Conservation (phyloP, 2,888 invertebrate genomes). For the Zele albiditarsus region DNA sequence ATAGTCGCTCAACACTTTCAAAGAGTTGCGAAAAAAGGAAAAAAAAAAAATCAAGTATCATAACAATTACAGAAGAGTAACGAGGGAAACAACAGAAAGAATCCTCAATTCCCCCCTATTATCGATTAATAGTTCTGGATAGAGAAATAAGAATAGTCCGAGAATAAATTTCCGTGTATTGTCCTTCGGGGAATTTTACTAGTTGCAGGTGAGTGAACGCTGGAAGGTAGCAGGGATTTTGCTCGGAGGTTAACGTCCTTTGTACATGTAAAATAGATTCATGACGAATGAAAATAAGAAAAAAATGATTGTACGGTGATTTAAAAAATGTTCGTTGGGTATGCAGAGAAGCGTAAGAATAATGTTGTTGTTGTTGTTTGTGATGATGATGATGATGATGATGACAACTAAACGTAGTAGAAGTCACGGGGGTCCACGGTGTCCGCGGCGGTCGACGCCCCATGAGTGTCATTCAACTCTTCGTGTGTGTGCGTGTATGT, state of each 20-base stretch:
- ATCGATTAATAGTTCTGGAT: background rate
- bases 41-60: background rate
- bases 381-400: slow-evolving; percentile 6
- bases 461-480: slow-evolving; percentile 70
- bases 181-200: background rate
- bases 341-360: background rate
- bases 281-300: background rate
- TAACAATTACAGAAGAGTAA: background rate
- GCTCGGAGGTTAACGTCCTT: background rate
- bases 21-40: background rate
- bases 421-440: slow-evolving; percentile 51
- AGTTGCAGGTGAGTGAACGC: background rate
- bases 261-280: background rate
- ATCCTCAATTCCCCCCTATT: background rate
- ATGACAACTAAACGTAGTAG: slow-evolving; percentile 29
- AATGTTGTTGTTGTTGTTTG: background rate
- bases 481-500: background rate
- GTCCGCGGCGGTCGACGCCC: slow-evolving; percentile 69
- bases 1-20: slow-evolving; percentile 12
- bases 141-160: background rate
- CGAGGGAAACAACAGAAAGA: background rate
- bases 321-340: background rate
- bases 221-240: background rate
- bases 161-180: background rate
- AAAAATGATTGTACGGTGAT: background rate